Conservation (phyloP, 2,113 vertebrate genomes). For the Urocolius indicus region DNA sequence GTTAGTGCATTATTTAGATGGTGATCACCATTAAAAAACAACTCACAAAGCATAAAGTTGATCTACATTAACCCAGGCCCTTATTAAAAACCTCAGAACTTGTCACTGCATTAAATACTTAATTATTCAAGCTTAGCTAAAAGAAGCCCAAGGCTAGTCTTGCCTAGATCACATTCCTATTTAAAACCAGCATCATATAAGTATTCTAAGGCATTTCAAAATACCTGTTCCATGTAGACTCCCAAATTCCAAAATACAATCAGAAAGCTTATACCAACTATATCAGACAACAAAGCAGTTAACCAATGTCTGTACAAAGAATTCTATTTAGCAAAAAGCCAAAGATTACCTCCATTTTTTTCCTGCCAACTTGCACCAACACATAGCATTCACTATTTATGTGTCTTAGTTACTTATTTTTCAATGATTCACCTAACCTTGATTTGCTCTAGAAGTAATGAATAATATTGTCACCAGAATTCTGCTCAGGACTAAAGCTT, state of each 20-base stretch:
- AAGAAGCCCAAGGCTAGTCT: neutral
- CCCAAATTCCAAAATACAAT: neutral
- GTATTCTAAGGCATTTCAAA: neutral
- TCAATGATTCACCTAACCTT: neutral
- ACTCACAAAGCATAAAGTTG: neutral
- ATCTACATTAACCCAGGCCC: neutral
- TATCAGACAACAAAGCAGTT: neutral
- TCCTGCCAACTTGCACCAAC: neutral
- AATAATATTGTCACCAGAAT: neutral
- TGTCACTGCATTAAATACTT: conserved; percentile 1
- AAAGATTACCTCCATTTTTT: neutral
- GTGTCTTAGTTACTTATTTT: neutral
- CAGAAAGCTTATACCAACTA: fast-evolving
- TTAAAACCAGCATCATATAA: neutral
- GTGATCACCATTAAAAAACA: neutral
- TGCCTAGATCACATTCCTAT: conserved; percentile 12
- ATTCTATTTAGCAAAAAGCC: neutral
- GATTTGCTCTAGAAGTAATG: neutral
- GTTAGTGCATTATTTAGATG: neutral
- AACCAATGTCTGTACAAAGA: neutral
- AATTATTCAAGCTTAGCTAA: neutral
- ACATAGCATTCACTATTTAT: neutral
- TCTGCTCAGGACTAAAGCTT: neutral
- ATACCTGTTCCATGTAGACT: neutral
- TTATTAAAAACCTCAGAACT: neutral